A percentile compares a stretch with the other conserved stretches of the same genome.
Conservation (phyloP, 2,113 vertebrate species). For the Laterallus jamaicensis region DNA sequence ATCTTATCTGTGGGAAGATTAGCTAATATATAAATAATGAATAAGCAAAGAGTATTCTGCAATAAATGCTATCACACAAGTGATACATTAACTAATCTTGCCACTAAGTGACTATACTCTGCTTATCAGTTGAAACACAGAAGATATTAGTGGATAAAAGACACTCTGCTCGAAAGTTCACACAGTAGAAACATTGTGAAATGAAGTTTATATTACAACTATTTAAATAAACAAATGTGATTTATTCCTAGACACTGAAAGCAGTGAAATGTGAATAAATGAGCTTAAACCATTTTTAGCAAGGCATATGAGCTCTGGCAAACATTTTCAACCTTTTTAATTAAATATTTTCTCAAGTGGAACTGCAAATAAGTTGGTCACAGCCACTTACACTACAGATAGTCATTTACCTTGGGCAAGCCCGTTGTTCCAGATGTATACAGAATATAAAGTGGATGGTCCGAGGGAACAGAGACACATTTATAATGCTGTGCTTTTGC, state of each 20-base stretch:
- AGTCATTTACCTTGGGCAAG: constrained; percentile 86
- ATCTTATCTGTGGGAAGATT: background rate
- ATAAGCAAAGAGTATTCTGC: background rate
- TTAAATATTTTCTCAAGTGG: background rate
- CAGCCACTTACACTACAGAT: background rate
- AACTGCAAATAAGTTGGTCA: background rate
- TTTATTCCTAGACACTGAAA: background rate
- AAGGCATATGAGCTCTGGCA: background rate
- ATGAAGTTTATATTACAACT: background rate
- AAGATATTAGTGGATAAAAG: background rate
- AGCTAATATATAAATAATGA: background rate
- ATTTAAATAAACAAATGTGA: background rate
- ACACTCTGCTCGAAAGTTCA: background rate
- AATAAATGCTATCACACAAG: background rate
- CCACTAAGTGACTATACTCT: background rate
- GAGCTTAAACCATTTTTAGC: background rate
- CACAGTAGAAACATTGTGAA: background rate
- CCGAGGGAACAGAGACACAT: constrained; percentile 85
- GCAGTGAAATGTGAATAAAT: background rate
- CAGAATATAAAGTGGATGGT: constrained; percentile 93
- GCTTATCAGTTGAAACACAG: background rate
- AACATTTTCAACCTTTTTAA: background rate
- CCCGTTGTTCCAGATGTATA: constrained; percentile 98
- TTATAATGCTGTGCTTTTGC: constrained; percentile 79
- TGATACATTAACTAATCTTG: background rate